Evolutionary conservation across 2,113 vertebrate species (phyloP).

Genomic region (Charina bottae): DNA sequence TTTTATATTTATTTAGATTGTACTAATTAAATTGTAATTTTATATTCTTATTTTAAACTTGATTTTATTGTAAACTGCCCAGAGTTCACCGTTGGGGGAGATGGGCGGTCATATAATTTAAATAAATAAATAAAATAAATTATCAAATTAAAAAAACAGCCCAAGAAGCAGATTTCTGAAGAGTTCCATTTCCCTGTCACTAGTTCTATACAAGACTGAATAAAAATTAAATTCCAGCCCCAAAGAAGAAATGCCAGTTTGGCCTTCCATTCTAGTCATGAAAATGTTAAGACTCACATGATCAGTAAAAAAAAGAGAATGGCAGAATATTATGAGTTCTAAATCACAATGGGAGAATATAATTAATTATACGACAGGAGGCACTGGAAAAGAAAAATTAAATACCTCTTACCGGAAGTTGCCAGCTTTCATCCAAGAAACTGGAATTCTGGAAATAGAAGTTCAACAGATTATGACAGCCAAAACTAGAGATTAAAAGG

Average conservation of each 20-base stretch:
- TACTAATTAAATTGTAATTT: too few relatives aligned
- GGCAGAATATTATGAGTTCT: neutral
- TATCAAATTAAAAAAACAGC: neutral
- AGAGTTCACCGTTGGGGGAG: too few relatives aligned
- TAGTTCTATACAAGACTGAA: neutral
- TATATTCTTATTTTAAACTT: too few relatives aligned
- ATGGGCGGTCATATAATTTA: too few relatives aligned
- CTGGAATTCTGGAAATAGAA: constrained; percentile 78
- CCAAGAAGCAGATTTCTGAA: neutral
- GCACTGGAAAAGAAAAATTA: fast-evolving
- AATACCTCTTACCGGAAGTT: constrained; percentile 74
- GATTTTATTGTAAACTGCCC: too few relatives aligned
- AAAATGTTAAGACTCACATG: neutral
- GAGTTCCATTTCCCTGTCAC: neutral
- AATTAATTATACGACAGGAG: neutral
- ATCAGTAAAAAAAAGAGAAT: neutral
- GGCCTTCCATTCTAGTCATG: neutral
- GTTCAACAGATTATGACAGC: constrained; percentile 11
- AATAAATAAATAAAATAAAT: too few relatives aligned
- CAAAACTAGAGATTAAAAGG: neutral
- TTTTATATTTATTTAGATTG: too few relatives aligned
- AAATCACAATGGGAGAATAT: neutral
- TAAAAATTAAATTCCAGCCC: neutral
- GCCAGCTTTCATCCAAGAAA: constrained; percentile 86
- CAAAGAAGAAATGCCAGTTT: neutral